phyloP scores from a whole-genome alignment of 2,888 invertebrate genomes.

The Caenorhabditis macrosperma region DNA sequence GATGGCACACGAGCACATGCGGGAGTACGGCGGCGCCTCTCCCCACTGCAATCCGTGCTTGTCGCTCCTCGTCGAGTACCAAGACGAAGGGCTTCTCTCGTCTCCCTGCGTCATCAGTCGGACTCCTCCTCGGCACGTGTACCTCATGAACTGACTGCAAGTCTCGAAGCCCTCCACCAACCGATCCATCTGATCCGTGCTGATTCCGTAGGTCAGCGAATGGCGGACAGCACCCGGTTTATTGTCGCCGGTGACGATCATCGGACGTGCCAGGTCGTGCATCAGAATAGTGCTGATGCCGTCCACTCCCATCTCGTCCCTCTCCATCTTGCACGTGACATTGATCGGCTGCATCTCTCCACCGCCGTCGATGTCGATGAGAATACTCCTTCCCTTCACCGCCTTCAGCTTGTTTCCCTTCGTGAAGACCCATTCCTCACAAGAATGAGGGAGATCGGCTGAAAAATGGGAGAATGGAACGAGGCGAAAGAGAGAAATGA shows the following conservation, averaged over 20 bases:
- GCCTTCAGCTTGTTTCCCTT: conserved; percentile 57
- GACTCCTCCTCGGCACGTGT: conserved; percentile 74
- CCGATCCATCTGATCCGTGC: conserved; percentile 70
- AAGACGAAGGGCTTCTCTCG: conserved; percentile 76
- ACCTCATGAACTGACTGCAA: conserved; percentile 77
- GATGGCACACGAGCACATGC: conserved; percentile 78
- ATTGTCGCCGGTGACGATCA: conserved; percentile 74
- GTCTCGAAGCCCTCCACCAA: conserved; percentile 76
- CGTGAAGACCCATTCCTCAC: conserved; percentile 74
- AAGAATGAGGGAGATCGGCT: conserved; percentile 75
- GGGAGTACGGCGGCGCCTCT: conserved; percentile 77
- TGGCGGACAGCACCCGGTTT: conserved; percentile 75
- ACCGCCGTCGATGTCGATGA: conserved; percentile 79
- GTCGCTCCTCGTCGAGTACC: conserved; percentile 70
- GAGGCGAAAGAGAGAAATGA: background rate
- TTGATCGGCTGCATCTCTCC: conserved; percentile 71
- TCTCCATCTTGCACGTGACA: conserved; percentile 71
- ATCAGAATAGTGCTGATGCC: conserved; percentile 64
- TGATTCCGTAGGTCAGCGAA: conserved; percentile 73
- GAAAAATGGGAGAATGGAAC: conserved; percentile 49
- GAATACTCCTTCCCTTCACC: conserved; percentile 64
- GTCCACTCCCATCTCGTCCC: conserved; percentile 63
- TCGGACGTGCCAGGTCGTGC: conserved; percentile 67
- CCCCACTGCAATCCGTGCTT: conserved; percentile 77
- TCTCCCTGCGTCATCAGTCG: conserved; percentile 76